A percentile compares a stretch with the other conserved stretches of the same genome.
These are phyloP conservation scores for Narcine bancroftii DNA, from an alignment of 2,113 vertebrate species.

Conservation along the genomic window DNA sequence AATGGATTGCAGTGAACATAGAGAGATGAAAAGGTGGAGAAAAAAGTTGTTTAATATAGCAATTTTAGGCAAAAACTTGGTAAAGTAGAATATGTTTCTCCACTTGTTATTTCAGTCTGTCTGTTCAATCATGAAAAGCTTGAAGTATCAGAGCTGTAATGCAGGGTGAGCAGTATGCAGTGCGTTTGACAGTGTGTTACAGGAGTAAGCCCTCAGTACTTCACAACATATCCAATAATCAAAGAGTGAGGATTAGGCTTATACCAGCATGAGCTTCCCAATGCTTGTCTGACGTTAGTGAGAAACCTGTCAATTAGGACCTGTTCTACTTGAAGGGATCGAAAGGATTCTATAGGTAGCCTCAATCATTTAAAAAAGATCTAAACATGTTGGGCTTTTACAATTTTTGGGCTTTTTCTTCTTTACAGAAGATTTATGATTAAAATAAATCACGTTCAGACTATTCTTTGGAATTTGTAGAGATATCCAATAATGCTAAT, in stretches of 20 bases:
- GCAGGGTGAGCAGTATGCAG: slow-evolving; percentile 33
- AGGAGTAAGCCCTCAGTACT: slow-evolving; percentile 38
- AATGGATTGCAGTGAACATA: neutral
- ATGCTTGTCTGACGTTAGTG: slow-evolving; percentile 26
- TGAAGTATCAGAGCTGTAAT: slow-evolving; percentile 35
- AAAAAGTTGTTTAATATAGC: neutral
- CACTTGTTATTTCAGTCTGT: slow-evolving; percentile 18
- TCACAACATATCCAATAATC: slow-evolving; percentile 37
- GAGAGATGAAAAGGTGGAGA: neutral
- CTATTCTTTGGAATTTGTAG: neutral
- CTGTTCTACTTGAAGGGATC: slow-evolving; percentile 10
- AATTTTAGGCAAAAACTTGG: neutral
- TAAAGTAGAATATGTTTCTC: slow-evolving; percentile 5
- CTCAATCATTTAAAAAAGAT: slow-evolving; percentile 17
- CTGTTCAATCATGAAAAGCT: slow-evolving; percentile 34
- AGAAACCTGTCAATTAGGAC: slow-evolving; percentile 37
- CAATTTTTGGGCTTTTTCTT: neutral
- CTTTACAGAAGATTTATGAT: neutral
- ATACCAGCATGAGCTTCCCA: slow-evolving; percentile 34
- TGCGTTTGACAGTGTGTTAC: slow-evolving; percentile 36
- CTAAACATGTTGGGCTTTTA: neutral
- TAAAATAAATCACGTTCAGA: neutral
- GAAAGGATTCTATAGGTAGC: slow-evolving; percentile 26
- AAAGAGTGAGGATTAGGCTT: slow-evolving; percentile 36
- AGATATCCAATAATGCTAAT: neutral